These are phyloP conservation scores for Podotricha telesiphe DNA, from an alignment of 2,888 invertebrate genomes.

Conservation along the genomic window DNA sequence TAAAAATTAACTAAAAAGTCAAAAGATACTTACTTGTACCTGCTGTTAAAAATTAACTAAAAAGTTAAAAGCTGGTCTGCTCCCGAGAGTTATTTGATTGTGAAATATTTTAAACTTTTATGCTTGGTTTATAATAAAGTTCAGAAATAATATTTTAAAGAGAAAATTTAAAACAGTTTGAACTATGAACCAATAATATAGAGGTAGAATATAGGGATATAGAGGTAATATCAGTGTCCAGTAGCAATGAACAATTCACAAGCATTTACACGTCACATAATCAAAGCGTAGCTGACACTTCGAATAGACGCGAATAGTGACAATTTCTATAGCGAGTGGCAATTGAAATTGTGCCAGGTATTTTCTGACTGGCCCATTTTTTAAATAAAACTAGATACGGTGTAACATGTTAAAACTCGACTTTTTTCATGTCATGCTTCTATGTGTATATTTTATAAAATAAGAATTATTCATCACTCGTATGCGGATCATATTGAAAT, in stretches of 20 bases:
- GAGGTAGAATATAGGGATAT: background rate
- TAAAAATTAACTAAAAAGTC: slow-evolving; percentile 38
- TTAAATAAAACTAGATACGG: slow-evolving; percentile 34
- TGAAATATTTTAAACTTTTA: slow-evolving; percentile 28
- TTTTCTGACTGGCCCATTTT: slow-evolving; percentile 37
- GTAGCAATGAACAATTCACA: slow-evolving; percentile 34
- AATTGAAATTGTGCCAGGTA: slow-evolving; percentile 41
- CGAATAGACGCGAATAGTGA: slow-evolving; percentile 41
- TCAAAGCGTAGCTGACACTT: slow-evolving; percentile 43
- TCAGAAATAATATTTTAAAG: slow-evolving; percentile 16
- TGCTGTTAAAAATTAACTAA: slow-evolving; percentile 38
- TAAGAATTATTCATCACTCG: background rate
- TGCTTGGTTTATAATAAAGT: slow-evolving; percentile 22
- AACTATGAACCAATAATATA: slow-evolving; percentile 9
- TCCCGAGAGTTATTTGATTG: slow-evolving; percentile 31
- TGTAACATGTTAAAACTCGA: slow-evolving; percentile 32
- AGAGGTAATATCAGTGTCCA: slow-evolving; percentile 31
- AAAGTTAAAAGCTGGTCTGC: slow-evolving; percentile 33
- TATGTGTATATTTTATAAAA: slow-evolving; percentile 10
- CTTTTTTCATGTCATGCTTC: slow-evolving; percentile 16
- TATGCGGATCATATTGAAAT: background rate
- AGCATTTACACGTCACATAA: slow-evolving; percentile 43
- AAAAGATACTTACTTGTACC: slow-evolving; percentile 38
- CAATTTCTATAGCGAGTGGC: slow-evolving; percentile 41
- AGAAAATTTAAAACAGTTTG: background rate